A percentile compares a stretch with the other conserved stretches of the same genome.
Evolutionary conservation across 2,113 vertebrate genomes (phyloP).

Genomic region (Zosterops pallidus): DNA sequence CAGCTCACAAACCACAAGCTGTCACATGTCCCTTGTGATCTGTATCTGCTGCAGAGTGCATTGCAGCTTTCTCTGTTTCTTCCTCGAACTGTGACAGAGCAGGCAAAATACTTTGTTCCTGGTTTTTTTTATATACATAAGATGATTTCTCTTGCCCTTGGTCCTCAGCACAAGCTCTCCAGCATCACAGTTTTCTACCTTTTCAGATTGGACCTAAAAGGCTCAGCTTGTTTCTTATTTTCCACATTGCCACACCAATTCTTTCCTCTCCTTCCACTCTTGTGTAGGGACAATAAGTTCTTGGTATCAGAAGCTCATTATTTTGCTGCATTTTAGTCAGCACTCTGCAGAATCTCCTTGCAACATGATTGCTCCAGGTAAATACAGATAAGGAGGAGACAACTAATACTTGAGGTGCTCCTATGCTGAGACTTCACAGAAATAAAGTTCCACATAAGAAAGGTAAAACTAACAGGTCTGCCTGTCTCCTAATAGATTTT

Average conservation of each 20-base stretch:
- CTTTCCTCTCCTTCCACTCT: background rate
- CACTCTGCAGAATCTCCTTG: background rate
- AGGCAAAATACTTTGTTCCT: background rate
- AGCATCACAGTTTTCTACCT: accelerated
- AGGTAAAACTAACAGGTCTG: background rate
- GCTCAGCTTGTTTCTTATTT: background rate
- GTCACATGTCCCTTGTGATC: background rate
- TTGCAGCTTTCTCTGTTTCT: background rate
- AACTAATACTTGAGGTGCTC: background rate
- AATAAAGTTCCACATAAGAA: background rate
- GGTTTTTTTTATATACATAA: background rate
- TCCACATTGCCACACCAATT: background rate
- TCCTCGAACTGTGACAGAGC: background rate
- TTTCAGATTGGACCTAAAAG: background rate
- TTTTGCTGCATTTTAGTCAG: background rate
- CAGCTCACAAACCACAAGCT: background rate
- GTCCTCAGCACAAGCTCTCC: background rate
- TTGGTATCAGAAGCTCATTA: background rate
- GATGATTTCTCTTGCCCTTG: background rate
- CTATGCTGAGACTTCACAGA: background rate
- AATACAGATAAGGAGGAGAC: background rate
- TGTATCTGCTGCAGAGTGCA: background rate
- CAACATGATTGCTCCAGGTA: background rate
- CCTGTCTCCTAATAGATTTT: background rate
- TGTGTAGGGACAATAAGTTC: background rate